Evolutionary conservation across 2,113 vertebrate species (phyloP).

Genomic region (Phrynosoma blainvillii): DNA sequence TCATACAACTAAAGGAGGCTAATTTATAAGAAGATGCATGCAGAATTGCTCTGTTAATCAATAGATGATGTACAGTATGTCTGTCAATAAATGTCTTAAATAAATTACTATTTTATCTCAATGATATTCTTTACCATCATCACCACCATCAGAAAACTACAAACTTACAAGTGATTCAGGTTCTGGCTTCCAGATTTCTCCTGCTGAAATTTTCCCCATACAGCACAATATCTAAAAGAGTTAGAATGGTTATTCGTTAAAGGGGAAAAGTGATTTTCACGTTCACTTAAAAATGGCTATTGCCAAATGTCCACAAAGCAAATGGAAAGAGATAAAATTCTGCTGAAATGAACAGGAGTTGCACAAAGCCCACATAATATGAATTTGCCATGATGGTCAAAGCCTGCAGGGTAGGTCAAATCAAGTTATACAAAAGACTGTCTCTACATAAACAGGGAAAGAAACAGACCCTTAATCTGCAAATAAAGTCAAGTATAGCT

Average conservation of each 20-base stretch:
- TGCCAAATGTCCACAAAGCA: background rate
- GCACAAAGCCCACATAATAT: background rate
- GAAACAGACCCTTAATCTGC: background rate
- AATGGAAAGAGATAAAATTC: background rate
- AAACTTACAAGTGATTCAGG: slow-evolving; percentile 83
- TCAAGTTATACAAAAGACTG: background rate
- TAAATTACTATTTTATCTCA: too few species aligned
- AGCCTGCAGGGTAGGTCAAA: background rate
- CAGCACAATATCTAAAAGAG: slow-evolving; percentile 85
- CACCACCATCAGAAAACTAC: slow-evolving; percentile 18
- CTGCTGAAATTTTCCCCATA: slow-evolving; percentile 85
- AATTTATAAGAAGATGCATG: background rate
- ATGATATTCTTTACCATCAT: background rate
- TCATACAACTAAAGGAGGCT: background rate
- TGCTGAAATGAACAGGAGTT: background rate
- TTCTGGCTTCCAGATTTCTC: slow-evolving; percentile 90
- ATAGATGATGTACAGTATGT: background rate
- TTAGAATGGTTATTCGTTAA: background rate
- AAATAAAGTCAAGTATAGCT: background rate
- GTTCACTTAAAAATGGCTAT: slow-evolving; percentile 22
- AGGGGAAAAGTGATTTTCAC: background rate
- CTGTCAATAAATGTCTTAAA: too few species aligned
- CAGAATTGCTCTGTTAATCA: background rate
- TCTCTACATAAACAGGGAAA: background rate
- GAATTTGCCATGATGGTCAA: background rate